A percentile compares a stretch with the other conserved stretches of the same genome.
These are phyloP conservation scores for Mesoclemmys tuberculata DNA, from an alignment of 2,113 vertebrate species.

Conservation along the genomic window DNA sequence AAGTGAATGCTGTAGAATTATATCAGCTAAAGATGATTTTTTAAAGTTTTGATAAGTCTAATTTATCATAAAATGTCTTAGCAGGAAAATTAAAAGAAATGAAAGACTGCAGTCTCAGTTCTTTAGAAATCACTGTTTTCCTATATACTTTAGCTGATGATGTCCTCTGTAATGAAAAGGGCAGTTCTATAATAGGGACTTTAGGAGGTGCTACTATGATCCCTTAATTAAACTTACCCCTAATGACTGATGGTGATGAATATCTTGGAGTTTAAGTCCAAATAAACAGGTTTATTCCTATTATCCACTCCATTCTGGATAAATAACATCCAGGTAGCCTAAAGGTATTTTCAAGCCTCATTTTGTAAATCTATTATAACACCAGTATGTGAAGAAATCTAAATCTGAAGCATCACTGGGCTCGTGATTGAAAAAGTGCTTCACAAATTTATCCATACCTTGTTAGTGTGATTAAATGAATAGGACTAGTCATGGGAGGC, in stretches of 20 bases:
- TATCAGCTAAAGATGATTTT: background rate
- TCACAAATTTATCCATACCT: conserved; percentile 23
- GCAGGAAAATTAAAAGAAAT: background rate
- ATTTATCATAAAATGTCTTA: background rate
- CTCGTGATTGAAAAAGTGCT: conserved; percentile 27
- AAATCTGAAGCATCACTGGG: conserved; percentile 35
- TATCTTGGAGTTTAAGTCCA: background rate
- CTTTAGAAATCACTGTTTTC: background rate
- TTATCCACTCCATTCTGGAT: conserved; percentile 12
- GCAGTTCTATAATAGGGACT: background rate
- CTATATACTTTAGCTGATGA: background rate
- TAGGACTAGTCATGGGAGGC: conserved; percentile 4
- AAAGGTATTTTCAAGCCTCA: conserved; percentile 52
- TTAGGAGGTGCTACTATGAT: background rate
- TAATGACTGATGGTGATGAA: background rate
- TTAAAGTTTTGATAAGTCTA: background rate
- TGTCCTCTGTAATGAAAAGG: background rate
- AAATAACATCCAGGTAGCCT: conserved; percentile 30
- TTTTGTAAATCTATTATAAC: conserved; percentile 45
- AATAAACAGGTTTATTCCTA: conserved; percentile 42
- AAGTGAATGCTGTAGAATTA: background rate
- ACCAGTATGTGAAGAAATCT: conserved; percentile 26
- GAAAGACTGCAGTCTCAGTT: background rate
- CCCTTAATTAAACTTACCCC: background rate
- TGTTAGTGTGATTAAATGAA: conserved; percentile 32